phyloP scores from a whole-genome alignment of 2,888 invertebrate species.

The Drosophila mimetica region DNA sequence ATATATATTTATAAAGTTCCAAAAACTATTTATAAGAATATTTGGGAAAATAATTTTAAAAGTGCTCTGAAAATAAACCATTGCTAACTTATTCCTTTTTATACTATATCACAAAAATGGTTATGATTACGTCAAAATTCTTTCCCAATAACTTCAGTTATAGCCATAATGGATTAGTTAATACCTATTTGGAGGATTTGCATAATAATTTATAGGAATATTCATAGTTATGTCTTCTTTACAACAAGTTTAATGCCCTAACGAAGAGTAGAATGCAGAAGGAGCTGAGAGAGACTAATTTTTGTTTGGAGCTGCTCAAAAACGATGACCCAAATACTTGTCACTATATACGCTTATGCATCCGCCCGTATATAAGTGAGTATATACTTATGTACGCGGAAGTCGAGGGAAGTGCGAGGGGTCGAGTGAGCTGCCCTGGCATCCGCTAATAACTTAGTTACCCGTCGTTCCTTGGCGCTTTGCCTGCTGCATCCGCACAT shows the following conservation, averaged over 20 bases:
- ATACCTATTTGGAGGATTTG: no score
- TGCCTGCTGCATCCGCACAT: constrained; percentile 47
- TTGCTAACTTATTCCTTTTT: no score
- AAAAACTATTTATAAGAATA: not conserved
- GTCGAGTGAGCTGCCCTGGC: constrained; percentile 23
- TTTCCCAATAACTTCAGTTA: no score
- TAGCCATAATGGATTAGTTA: no score
- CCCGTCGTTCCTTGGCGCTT: constrained; percentile 49
- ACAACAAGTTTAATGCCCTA: not conserved
- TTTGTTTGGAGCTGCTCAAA: constrained; percentile 38
- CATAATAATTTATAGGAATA: no score
- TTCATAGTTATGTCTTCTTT: not conserved
- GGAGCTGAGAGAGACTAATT: constrained; percentile 26
- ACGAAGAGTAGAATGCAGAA: not conserved
- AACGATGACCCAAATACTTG: constrained; percentile 48
- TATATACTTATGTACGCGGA: constrained; percentile 33
- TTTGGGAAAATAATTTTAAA: no score
- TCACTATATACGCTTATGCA: constrained; percentile 22
- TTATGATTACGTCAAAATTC: no score
- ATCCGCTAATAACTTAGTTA: constrained; percentile 75
- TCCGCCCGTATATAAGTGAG: constrained; percentile 27
- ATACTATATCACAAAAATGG: no score
- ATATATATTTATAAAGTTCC: no score
- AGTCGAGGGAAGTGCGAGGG: not conserved
- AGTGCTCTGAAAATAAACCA: no score